Percentiles rank a stretch among this genome's conserved stretches.
These are phyloP conservation scores for Carterocephalus palaemon DNA, from an alignment of 2,888 invertebrate species.

Conservation along the genomic window DNA sequence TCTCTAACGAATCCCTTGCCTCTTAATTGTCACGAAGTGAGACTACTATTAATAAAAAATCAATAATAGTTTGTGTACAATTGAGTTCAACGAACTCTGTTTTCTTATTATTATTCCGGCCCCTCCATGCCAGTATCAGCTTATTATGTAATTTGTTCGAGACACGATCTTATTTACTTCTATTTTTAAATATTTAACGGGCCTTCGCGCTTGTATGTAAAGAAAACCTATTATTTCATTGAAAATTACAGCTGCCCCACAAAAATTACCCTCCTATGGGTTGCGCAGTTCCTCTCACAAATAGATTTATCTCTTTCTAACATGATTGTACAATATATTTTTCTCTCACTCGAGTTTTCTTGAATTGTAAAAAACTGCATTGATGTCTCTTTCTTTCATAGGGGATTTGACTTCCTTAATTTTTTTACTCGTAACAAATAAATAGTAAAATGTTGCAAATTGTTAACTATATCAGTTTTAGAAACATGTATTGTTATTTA, in stretches of 20 bases:
- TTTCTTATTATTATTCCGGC: background rate
- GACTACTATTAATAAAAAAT: slow-evolving; percentile 9
- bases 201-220: too few species aligned
- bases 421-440: too few species aligned
- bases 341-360: slow-evolving; percentile 29
- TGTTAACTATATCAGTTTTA: too few species aligned
- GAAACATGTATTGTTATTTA: too few species aligned
- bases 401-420: background rate
- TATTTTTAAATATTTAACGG: too few species aligned
- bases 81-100: slow-evolving; percentile 12
- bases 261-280: slow-evolving; percentile 41
- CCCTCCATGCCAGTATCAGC: too few species aligned
- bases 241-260: slow-evolving; percentile 53
- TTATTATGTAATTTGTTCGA: too few species aligned
- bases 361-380: slow-evolving; percentile 27
- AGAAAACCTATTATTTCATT: slow-evolving; percentile 48
- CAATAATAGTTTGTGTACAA: slow-evolving; percentile 7
- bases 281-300: slow-evolving; percentile 45
- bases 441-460: too few species aligned
- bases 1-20: slow-evolving; percentile 1
- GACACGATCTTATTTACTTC: too few species aligned
- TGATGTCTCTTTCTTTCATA: slow-evolving; percentile 3
- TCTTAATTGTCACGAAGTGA: slow-evolving; percentile 2
- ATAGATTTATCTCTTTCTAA: slow-evolving; percentile 36
- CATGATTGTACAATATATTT: slow-evolving; percentile 27